These are phyloP conservation scores for Acronicta psi DNA, from an alignment of 2,888 invertebrate genomes.

Conservation along the genomic window DNA sequence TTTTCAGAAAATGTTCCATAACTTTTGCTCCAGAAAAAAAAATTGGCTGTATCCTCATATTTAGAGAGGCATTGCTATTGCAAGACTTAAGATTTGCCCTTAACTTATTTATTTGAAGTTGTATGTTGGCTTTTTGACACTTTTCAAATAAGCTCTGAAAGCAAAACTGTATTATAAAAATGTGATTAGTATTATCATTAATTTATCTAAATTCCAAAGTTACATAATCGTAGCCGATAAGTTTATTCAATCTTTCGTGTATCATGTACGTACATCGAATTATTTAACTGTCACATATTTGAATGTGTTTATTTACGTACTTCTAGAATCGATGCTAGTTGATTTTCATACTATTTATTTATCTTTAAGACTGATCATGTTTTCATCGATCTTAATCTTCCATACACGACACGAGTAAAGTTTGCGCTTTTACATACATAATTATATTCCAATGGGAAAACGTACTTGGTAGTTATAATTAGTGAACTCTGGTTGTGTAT, in stretches of 20 bases:
- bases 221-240: not conserved
- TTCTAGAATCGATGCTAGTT: constrained; percentile 42
- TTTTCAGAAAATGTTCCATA: constrained; percentile 62
- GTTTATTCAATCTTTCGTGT: not conserved
- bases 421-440: constrained; percentile 53
- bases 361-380: constrained; percentile 66
- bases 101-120: constrained; percentile 41
- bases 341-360: constrained; percentile 47
- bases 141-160: constrained; percentile 35
- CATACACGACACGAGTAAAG: constrained; percentile 54
- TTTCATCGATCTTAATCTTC: constrained; percentile 64
- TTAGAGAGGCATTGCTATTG: constrained; percentile 68
- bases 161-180: constrained; percentile 38
- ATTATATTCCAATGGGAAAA: constrained; percentile 43
- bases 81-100: constrained; percentile 55
- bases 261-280: constrained; percentile 36
- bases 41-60: constrained; percentile 59
- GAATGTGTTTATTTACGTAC: constrained; percentile 37
- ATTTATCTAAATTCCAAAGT: constrained; percentile 6
- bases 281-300: constrained; percentile 20
- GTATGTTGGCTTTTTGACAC: constrained; percentile 36
- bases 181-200: constrained; percentile 26
- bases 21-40: constrained; percentile 53
- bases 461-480: constrained; percentile 53
- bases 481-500: constrained; percentile 79